A percentile compares a stretch with the other conserved stretches of the same genome.
Conservation (phyloP, 2,888 invertebrate species). For the Dendrolimus houi region DNA sequence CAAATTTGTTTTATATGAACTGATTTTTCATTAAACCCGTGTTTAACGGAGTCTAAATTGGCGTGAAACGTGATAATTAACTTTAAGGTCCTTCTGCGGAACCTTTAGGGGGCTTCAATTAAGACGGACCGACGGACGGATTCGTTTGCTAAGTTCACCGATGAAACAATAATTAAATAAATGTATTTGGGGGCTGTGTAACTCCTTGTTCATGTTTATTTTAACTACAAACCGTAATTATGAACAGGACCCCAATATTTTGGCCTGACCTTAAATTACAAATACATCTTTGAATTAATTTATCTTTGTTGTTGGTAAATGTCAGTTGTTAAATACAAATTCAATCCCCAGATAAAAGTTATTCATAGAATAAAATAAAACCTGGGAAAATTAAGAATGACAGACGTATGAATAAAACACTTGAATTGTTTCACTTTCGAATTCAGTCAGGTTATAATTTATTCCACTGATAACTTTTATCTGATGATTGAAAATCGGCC, state of each 20-base stretch:
- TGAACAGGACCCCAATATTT: not conserved
- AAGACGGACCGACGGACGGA: no score
- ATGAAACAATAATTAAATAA: constrained; percentile 28
- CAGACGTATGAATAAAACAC: no score
- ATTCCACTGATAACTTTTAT: no score
- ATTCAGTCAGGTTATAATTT: no score
- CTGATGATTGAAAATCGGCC: no score
- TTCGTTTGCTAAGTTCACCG: constrained; percentile 35
- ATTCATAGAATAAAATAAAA: no score
- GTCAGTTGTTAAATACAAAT: no score
- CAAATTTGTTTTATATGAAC: not conserved
- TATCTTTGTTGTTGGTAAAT: no score
- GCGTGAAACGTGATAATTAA: constrained; percentile 34
- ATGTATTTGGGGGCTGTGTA: constrained; percentile 18
- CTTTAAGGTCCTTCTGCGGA: constrained; percentile 27
- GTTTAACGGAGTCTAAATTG: constrained; percentile 16
- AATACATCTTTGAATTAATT: no score
- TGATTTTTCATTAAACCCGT: not conserved
- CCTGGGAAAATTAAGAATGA: no score
- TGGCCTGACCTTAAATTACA: not conserved
- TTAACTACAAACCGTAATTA: not conserved
- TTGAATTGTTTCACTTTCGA: no score
- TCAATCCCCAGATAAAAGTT: no score
- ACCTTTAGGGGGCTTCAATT: constrained; percentile 41
- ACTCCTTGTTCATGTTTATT: constrained; percentile 3